Percentiles rank a stretch among this genome's conserved stretches.
These are phyloP conservation scores for Bombycilla garrulus DNA, from an alignment of 2,113 vertebrate genomes.

Conservation along the genomic window DNA sequence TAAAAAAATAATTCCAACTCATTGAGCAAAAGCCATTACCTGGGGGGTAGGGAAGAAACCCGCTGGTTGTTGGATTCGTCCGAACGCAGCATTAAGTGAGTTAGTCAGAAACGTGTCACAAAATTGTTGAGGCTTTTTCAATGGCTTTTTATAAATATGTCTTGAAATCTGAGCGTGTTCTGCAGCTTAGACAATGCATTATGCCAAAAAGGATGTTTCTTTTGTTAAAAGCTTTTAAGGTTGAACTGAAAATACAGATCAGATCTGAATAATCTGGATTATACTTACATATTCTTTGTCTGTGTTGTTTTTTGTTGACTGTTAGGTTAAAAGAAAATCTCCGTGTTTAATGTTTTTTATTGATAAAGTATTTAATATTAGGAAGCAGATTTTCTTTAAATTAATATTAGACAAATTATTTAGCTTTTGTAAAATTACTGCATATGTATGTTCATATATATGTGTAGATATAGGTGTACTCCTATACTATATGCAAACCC, in stretches of 20 bases:
- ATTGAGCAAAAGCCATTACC: neutral
- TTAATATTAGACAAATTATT: slow-evolving; percentile 35
- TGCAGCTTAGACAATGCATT: slow-evolving; percentile 1
- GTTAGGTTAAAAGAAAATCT: neutral
- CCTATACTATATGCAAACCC: neutral
- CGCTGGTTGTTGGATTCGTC: neutral
- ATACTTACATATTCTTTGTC: neutral
- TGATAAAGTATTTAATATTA: slow-evolving; percentile 3
- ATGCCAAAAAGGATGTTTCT: slow-evolving; percentile 47
- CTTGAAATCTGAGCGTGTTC: slow-evolving; percentile 22
- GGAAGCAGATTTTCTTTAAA: neutral
- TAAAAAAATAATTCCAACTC: rapidly evolving
- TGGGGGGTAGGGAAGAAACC: neutral
- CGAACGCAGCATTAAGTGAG: neutral
- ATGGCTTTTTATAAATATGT: neutral
- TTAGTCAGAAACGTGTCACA: neutral
- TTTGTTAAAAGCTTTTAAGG: slow-evolving; percentile 40
- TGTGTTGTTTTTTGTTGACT: neutral
- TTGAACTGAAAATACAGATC: slow-evolving; percentile 13
- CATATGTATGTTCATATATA: too few species aligned
- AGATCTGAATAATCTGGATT: slow-evolving; percentile 13
- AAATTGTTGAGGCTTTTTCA: neutral
- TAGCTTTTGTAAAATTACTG: neutral
- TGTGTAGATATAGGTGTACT: neutral
- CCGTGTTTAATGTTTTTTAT: neutral